Conservation (phyloP, 2,113 vertebrate genomes). For the Triplophysa siluroides region DNA sequence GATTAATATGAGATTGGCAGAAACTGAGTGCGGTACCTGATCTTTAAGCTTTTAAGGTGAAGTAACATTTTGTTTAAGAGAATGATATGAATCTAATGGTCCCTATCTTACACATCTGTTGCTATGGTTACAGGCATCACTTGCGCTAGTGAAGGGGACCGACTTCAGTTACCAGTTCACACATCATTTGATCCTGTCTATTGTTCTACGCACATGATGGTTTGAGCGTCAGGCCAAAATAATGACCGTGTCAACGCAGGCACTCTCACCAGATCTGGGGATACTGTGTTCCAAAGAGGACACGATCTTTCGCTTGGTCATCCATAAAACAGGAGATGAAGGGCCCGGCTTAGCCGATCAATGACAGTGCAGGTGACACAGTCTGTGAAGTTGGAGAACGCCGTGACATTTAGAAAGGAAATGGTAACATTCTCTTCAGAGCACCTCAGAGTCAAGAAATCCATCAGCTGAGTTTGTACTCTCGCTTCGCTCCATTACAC, state of each 20-base stretch:
- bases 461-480: slow-evolving; percentile 28
- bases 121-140: no score
- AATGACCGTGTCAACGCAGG: neutral
- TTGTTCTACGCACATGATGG: neutral
- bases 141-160: no score
- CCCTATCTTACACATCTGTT: no score
- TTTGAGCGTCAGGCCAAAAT: neutral
- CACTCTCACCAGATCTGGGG: neutral
- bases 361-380: slow-evolving; percentile 51
- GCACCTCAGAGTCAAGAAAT: slow-evolving; percentile 21
- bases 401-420: slow-evolving; percentile 53
- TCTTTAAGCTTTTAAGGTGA: no score
- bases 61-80: no score
- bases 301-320: slow-evolving; percentile 46
- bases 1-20: no score
- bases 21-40: no score
- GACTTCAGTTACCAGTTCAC: no score
- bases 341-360: slow-evolving; percentile 39
- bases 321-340: slow-evolving; percentile 55
- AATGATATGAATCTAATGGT: no score
- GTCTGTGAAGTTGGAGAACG: slow-evolving; percentile 49
- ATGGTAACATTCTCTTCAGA: slow-evolving; percentile 31
- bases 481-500: neutral
- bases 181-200: neutral
- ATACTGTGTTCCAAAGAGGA: slow-evolving; percentile 42